These are phyloP conservation scores for Trachelus iudaicus DNA, from an alignment of 2,888 invertebrate species.

Conservation along the genomic window DNA sequence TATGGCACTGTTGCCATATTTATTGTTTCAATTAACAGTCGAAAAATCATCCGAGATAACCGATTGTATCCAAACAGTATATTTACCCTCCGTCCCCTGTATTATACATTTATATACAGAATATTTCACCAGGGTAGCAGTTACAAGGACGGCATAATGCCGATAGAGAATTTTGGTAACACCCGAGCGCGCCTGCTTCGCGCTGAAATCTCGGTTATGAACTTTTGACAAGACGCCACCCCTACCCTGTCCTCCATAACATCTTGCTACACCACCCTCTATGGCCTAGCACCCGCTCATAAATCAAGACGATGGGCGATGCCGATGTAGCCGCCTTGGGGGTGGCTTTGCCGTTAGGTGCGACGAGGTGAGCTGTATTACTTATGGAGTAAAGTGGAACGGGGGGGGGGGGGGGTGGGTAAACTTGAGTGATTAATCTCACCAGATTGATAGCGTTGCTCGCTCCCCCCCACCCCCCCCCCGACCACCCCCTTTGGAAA, in stretches of 20 bases:
- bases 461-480: constrained; percentile 22
- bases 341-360: constrained; percentile 26
- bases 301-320: constrained; percentile 53
- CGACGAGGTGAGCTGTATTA: constrained; percentile 40
- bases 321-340: constrained; percentile 35
- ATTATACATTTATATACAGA: not conserved
- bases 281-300: constrained; percentile 36
- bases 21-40: not conserved
- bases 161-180: not conserved
- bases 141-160: not conserved
- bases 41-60: not conserved
- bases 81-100: not conserved
- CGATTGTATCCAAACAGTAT: not conserved
- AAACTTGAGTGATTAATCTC: constrained; percentile 63
- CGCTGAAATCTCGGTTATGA: not conserved
- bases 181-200: not conserved
- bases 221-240: constrained; percentile 24
- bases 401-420: constrained; percentile 35
- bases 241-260: constrained; percentile 24
- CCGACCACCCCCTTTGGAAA: constrained; percentile 11
- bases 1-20: not conserved
- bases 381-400: constrained; percentile 53
- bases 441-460: constrained; percentile 57
- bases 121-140: not conserved
- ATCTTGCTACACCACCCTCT: constrained; percentile 21